Evolutionary conservation across 1,140 invertebrate species (phyloP), one percentile per base, ranked within the genome.

Genomic region (Mya arenaria): DNA sequence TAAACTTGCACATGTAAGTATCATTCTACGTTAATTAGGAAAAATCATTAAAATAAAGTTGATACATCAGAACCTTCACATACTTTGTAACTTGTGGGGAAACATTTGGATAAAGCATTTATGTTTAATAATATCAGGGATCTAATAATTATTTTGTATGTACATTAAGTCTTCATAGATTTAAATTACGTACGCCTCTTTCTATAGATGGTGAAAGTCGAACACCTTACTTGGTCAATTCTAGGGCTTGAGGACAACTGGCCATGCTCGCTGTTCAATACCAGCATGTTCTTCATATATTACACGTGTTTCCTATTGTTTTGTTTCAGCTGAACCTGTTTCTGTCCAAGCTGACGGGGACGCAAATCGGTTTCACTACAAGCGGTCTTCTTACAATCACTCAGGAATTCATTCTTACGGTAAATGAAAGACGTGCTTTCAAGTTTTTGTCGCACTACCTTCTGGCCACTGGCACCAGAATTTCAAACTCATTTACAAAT

Each of bases 341-440:
- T 25, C 60, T 78, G 37, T 66, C 74, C 17, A 78, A 65, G 60
- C 23, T 78, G 41, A 78, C 74, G 39, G 74, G 74, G 36, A 78
- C 74, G 23, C 62, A 63, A 28, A 48, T 66, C 41, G 74, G 74
- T 34, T 78, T 78, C 58, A 66, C 74, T 1, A 36, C 60, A 19
- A 48, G 60, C 55, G 74, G 62, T 28, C 34, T 78, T 23, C 44
- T 78, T 19, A 41, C 41, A 4, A 78, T 78, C 39, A 78, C 74
- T 48, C 63, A 78, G 62, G 74, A 78, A 41, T 78, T 78, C 39
- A 36, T 78, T n/a, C 62, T 78, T 4, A 78, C 74, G 36, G 74
- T 78, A 25, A 66, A 58, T 60, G 34, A 25, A 15, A 13, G 25
- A 19, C 10, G 56, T 28, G 8, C 8, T 19, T 60, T 28, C 10